Evolutionary conservation across 2,888 invertebrate genomes (phyloP), one percentile per base, ranked within the genome.

Genomic region (Acanthosepion lycidas): DNA sequence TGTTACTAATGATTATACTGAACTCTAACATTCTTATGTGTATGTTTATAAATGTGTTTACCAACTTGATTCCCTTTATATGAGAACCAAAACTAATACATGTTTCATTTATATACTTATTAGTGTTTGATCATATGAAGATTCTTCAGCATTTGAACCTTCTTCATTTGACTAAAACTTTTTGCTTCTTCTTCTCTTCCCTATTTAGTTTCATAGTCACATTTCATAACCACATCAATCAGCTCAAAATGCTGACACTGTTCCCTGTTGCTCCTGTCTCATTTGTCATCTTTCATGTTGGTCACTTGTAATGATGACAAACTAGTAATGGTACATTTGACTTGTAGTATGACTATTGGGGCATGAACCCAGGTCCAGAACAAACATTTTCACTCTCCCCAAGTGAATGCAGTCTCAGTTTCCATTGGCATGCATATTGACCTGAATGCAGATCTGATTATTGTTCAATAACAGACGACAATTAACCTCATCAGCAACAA

Each of bases 261-360:
- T 42, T 42, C 42, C 42, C 42, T 42, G 42, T 42, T 42, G 42
- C 42, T 42, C 42, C 42, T 78, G 18, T 18, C n/a, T 78, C 8
- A 15, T 23, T 78, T n/a, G 78, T 9, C 78, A n/a, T 33, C 78
- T 78, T 78, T 33, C 15, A 33, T n/a, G 78, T n/a, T 78, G 78
- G n/a, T 78, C 78, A 78, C 78, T 78, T n/a, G n/a, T 78, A 78
- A n/a, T n/a, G 15, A 78, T 78, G 78, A 78, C n/a, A n/a, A 78
- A 78, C 78, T 4, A 33, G 33, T 78, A 78, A n/a, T 33, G n/a
- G n/a, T 78, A 12, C n/a, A 78, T 78, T 78, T 78, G 78, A 78
- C 78, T 78, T n/a, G 12, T 78, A 78, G 9, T 12, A n/a, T 78
- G 5, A n/a, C n/a, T n/a, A 78, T 78, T 18, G 33, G 78, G 33